Percentiles rank a stretch among this genome's conserved stretches.
Conservation (phyloP, 2,113 vertebrate species). For the Microtus richardsoni region DNA sequence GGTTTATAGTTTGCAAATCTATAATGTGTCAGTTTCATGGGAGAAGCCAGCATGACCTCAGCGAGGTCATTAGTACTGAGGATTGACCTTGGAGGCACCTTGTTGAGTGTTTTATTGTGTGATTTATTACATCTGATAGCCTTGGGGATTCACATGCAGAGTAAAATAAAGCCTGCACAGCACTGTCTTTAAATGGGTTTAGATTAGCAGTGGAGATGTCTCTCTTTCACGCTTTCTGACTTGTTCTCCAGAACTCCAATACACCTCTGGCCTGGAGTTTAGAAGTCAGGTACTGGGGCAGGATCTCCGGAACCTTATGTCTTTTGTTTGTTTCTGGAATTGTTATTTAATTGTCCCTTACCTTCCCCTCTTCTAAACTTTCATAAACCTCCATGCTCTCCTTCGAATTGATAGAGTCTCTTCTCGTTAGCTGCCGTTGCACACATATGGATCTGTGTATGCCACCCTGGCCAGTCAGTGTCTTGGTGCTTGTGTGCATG, state of each 20-base stretch:
- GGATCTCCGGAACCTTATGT: not conserved
- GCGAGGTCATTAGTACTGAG: not conserved
- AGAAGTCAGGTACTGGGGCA: not conserved
- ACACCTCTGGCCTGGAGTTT: not conserved
- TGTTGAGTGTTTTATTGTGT: not conserved
- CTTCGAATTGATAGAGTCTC: not conserved
- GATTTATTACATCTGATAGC: not conserved
- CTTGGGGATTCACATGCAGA: not conserved
- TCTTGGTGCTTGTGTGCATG: not conserved
- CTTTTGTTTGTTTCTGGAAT: not conserved
- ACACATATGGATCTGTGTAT: not conserved
- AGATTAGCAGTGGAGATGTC: not conserved
- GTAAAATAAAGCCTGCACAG: not conserved
- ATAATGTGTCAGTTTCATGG: not conserved
- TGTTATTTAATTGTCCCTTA: not conserved
- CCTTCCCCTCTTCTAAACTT: not conserved
- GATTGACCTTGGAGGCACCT: not conserved
- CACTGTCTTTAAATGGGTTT: not conserved
- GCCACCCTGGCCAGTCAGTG: no score
- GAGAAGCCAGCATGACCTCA: not conserved
- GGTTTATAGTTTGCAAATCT: conserved; percentile 12
- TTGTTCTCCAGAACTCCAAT: not conserved
- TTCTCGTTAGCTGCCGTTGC: no score
- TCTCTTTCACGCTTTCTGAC: not conserved
- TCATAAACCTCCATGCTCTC: not conserved